Evolutionary conservation across 1,140 invertebrate genomes (phyloP).

Genomic region (Drosophila gunungcola): DNA sequence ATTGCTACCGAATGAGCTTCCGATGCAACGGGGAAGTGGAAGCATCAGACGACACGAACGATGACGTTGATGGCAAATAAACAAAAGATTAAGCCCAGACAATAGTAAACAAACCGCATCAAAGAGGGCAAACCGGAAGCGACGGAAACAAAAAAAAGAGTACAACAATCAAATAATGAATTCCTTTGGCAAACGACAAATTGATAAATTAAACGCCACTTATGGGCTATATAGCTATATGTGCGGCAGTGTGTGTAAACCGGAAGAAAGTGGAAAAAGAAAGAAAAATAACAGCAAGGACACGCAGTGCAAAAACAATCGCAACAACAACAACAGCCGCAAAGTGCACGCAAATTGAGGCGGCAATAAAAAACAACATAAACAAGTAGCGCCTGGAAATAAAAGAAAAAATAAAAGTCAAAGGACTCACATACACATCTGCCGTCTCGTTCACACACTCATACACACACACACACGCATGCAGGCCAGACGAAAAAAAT

Average conservation of each 20-base stretch:
- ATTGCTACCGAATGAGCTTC: slow-evolving; percentile 56
- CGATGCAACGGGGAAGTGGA: slow-evolving; percentile 36
- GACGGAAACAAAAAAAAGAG: slow-evolving; percentile 17
- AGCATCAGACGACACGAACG: slow-evolving; percentile 23
- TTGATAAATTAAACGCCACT: slow-evolving; percentile 83
- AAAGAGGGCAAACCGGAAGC: slow-evolving; percentile 15
- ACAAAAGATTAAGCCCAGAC: slow-evolving; percentile 65
- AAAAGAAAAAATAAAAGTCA: slow-evolving; percentile 76
- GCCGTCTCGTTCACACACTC: slow-evolving; percentile 8
- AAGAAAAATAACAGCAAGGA: slow-evolving; percentile 73
- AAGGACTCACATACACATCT: slow-evolving; percentile 50
- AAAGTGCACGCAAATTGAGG: slow-evolving; percentile 80
- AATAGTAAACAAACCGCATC: slow-evolving; percentile 52
- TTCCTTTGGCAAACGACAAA: slow-evolving; percentile 79
- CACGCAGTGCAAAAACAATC: slow-evolving; percentile 56
- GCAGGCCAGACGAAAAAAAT: slow-evolving; percentile 68
- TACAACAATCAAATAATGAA: slow-evolving; percentile 69
- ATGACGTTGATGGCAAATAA: slow-evolving; percentile 71
- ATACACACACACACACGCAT: slow-evolving; percentile 21
- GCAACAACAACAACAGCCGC: slow-evolving; percentile 48
- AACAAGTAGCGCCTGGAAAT: slow-evolving; percentile 58
- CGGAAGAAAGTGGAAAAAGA: slow-evolving; percentile 58
- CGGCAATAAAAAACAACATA: slow-evolving; percentile 68
- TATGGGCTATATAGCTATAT: slow-evolving; percentile 34
- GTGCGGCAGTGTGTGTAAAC: background rate